phyloP scores from a whole-genome alignment of 2,113 vertebrate species.

The Brachionichthys hirsutus region DNA sequence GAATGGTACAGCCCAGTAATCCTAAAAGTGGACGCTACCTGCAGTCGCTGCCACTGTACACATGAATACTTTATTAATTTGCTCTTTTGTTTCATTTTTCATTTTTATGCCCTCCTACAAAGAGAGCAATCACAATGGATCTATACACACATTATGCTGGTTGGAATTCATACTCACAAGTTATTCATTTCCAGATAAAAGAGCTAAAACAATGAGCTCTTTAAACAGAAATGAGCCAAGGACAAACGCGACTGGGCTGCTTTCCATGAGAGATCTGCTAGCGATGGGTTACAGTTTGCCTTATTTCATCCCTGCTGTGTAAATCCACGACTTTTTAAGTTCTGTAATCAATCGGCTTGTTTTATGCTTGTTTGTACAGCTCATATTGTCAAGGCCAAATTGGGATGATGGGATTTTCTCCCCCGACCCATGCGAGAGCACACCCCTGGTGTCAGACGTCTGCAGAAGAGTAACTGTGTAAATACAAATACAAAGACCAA shows the following conservation, averaged over 20 bases:
- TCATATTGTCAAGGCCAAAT: background rate
- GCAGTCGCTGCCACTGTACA: background rate
- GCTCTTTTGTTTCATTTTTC: conserved; percentile 34
- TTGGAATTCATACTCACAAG: conserved; percentile 28
- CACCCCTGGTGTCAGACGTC: background rate
- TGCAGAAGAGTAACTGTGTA: conserved; percentile 15
- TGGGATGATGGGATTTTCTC: conserved; percentile 9
- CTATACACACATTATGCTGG: conserved; percentile 13
- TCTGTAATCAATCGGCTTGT: conserved; percentile 28
- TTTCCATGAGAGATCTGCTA: conserved; percentile 12
- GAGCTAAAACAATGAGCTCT: conserved; percentile 3
- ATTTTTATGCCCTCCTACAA: conserved; percentile 16
- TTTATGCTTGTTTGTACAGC: conserved; percentile 2
- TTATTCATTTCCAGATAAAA: conserved; percentile 36
- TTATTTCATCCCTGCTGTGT: conserved; percentile 3
- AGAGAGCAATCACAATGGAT: conserved; percentile 24
- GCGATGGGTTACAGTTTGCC: conserved; percentile 1
- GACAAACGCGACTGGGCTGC: conserved; percentile 18
- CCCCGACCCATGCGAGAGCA: background rate
- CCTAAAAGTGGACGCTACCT: conserved; percentile 7
- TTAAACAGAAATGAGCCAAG: conserved; percentile 3
- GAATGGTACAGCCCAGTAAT: conserved; percentile 6
- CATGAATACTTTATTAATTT: conserved; percentile 34
- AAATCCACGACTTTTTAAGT: conserved; percentile 12
- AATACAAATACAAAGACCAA: conserved; percentile 23